Conservation (phyloP, 2,888 invertebrate species). For the Ochropacha duplaris region DNA sequence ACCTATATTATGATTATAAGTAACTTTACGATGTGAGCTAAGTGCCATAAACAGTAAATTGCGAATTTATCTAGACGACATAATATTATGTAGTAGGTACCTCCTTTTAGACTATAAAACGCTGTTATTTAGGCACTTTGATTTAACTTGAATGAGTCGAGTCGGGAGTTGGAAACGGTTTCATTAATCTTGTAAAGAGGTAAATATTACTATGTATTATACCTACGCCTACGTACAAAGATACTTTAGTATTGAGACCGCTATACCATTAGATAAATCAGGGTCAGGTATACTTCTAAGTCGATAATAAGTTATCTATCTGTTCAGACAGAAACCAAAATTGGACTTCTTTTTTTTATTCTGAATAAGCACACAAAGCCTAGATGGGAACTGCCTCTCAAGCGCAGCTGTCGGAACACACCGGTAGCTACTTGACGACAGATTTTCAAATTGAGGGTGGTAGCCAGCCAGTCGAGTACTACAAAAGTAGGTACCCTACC, state of each 20-base stretch:
- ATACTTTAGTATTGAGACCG: neutral
- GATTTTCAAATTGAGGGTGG: too few species aligned
- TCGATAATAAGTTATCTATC: too few species aligned
- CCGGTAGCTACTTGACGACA: too few species aligned
- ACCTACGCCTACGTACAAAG: neutral
- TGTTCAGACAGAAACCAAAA: too few species aligned
- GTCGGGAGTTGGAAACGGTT: neutral
- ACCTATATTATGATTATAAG: neutral
- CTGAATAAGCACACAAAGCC: too few species aligned
- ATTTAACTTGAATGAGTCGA: neutral
- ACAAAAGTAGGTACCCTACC: too few species aligned
- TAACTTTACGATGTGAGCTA: neutral
- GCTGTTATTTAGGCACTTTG: neutral
- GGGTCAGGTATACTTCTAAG: neutral
- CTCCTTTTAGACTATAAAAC: neutral
- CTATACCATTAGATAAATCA: neutral
- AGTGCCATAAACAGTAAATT: slow-evolving; percentile 2
- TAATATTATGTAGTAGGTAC: too few species aligned
- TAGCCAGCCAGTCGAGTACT: too few species aligned
- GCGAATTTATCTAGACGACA: neutral
- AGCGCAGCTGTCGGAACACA: too few species aligned
- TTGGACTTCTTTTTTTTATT: too few species aligned
- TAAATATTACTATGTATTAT: neutral
- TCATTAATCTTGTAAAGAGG: neutral
- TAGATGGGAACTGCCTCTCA: too few species aligned